Evolutionary conservation across 2,888 invertebrate species (phyloP).

Genomic region (Hyposoter didymator): DNA sequence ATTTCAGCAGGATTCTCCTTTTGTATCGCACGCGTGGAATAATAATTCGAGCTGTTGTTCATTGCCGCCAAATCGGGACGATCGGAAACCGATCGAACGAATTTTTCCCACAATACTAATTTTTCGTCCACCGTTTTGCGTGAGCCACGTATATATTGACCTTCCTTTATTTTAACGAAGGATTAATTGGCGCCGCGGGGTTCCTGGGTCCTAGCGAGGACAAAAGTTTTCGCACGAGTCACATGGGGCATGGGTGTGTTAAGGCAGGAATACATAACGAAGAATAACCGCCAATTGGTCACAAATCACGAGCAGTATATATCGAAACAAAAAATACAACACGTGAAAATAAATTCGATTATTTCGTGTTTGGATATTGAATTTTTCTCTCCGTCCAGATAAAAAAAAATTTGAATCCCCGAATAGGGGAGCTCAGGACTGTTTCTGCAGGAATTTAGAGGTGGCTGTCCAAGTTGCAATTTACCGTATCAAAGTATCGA

Average conservation of each 20-base stretch:
- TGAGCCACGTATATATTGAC: not conserved
- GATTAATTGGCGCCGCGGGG: constrained; percentile 60
- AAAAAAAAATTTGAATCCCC: not conserved
- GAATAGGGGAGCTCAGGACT: not conserved
- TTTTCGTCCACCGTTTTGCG: constrained; percentile 49
- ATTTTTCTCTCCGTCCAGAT: not conserved
- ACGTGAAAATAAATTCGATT: not conserved
- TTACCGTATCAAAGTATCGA: not conserved
- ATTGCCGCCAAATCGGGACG: constrained; percentile 55
- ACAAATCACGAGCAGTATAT: not conserved
- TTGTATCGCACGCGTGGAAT: constrained; percentile 62
- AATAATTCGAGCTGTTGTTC: constrained; percentile 61
- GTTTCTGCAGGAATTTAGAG: not conserved
- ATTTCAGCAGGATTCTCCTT: constrained; percentile 54
- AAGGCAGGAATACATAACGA: not conserved
- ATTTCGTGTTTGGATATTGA: not conserved
- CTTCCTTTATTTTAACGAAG: constrained; percentile 35
- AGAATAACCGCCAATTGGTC: not conserved
- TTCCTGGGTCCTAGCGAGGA: not conserved
- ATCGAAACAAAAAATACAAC: not conserved
- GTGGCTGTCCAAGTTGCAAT: not conserved
- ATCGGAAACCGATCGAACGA: constrained; percentile 27
- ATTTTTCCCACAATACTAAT: constrained; percentile 57
- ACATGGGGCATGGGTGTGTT: not conserved
- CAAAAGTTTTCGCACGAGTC: constrained; percentile 16